phyloP scores from a whole-genome alignment of 2,113 vertebrate genomes.

The Etheostoma cragini region DNA sequence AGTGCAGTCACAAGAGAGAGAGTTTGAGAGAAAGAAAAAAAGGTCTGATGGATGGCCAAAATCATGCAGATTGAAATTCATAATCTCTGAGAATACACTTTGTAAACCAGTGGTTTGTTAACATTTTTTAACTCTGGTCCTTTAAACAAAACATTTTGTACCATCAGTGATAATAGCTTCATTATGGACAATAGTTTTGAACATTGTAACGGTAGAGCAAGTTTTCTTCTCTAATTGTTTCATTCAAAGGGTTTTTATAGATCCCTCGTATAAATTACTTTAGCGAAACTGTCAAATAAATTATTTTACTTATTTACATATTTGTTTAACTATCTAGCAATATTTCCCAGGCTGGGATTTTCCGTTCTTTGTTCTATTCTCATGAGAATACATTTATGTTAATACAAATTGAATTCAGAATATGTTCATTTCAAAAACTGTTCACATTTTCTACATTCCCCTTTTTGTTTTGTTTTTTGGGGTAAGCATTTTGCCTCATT shows the following conservation, averaged over 20 bases:
- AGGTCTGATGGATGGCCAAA: not conserved
- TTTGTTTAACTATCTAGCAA: not conserved
- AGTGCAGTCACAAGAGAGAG: slow-evolving; percentile 2
- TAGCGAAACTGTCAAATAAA: not conserved
- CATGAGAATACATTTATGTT: not conserved
- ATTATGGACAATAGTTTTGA: not conserved
- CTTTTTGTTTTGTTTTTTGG: not conserved
- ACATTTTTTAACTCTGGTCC: not conserved
- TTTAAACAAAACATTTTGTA: not conserved
- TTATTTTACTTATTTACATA: not conserved
- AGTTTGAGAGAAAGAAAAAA: not conserved
- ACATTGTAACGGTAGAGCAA: not conserved
- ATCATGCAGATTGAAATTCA: not conserved
- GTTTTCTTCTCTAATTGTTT: not conserved
- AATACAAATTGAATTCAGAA: not conserved
- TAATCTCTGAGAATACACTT: not conserved
- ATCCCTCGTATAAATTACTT: not conserved
- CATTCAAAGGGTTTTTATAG: not conserved
- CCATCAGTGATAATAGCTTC: not conserved
- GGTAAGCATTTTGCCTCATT: not conserved
- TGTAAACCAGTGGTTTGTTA: not conserved
- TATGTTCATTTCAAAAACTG: not conserved
- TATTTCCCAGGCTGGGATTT: not conserved
- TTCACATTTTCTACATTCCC: not conserved
- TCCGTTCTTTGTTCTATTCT: not conserved